Evolutionary conservation across 53 echinoderm and acorn worm species (phyloP).

Genomic region (Astropecten irregularis): DNA sequence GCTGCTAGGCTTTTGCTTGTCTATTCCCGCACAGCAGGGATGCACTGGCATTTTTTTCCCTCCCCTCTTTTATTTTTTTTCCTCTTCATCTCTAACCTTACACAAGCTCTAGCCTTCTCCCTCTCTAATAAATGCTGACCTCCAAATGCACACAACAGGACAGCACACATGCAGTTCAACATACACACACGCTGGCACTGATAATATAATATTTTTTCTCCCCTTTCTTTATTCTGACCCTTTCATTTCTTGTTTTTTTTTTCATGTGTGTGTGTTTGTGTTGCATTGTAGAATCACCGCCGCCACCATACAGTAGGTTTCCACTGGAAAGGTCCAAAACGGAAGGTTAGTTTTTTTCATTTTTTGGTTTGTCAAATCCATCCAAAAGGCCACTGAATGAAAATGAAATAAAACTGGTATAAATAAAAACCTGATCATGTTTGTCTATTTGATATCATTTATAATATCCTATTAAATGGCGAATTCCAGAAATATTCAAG

Average conservation of each 20-base stretch:
- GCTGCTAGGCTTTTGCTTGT: slow-evolving; percentile 62
- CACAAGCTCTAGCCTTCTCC: too few species aligned
- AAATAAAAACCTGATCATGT: too few species aligned
- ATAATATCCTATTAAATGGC: too few species aligned
- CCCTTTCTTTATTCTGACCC: too few species aligned
- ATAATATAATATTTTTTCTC: slow-evolving; percentile 1
- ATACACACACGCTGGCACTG: neutral
- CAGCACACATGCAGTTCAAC: too few species aligned
- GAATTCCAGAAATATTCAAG: too few species aligned
- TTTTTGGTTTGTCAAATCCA: too few species aligned
- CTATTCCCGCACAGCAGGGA: slow-evolving; percentile 61
- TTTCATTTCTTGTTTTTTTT: slow-evolving; percentile 41
- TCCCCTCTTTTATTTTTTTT: slow-evolving; percentile 36
- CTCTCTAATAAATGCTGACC: slow-evolving; percentile 5
- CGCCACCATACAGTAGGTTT: slow-evolving; percentile 97
- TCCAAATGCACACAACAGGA: neutral
- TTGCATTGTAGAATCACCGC: slow-evolving; percentile 82
- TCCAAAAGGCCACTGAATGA: too few species aligned
- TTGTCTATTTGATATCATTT: too few species aligned
- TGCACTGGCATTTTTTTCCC: slow-evolving; percentile 48
- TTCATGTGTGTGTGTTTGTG: slow-evolving; percentile 9
- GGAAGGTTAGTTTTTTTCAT: slow-evolving; percentile 81
- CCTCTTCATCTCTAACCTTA: neutral
- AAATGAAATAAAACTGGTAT: too few species aligned
- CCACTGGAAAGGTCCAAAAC: slow-evolving; percentile 86